Base-by-base conservation (phyloP, 2,113 vertebrate species). In the Tautogolabrus adspersus region DNA sequence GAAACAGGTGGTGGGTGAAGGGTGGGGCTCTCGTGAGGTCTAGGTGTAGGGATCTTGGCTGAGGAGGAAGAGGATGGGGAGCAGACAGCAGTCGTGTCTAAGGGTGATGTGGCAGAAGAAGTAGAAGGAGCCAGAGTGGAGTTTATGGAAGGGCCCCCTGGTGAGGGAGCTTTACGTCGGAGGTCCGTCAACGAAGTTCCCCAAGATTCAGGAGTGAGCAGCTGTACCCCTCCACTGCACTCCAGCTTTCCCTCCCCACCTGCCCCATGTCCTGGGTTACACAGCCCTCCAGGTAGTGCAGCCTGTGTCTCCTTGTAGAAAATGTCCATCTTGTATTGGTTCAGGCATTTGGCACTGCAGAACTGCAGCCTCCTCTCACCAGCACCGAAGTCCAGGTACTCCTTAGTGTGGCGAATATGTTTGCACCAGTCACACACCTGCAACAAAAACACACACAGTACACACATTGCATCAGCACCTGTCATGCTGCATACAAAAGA, bases 391-490 rank as follows among this genome's bases (percentile, higher is more conserved):
- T 99, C 98, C 94, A 99, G 94, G 94, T 99, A 99, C 94, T 99
- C 98, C 95, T 99, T 99, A 81, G 98, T 99, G 95, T 99, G 98
- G 89, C 98, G 97, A 94, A 99, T 99, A 93, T 99, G 98, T 91
- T 99, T 99, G 95, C 98, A 99, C 98, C 98, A 99, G 95, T 99
- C 98, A 94, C 98, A 99, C 91, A 99, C 98, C 98, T 99, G 96
- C 87, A 95, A 95, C 87, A 94, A 51, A 86, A 58, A 86, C 54
- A 90, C 66, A 91, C 61, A 88, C 57, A 87, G 37, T 30, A 79
- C n/a, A 81, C 77, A 85, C 34, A 75, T 23, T 44, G 12, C 40
- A 77, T 92, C 59, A 88, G 64, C 58, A 72, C 34, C n/a, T 78
- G 63, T 72, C 63, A 63, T 10, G 34, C 38, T 72, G 55, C 60